Base-by-base conservation (phyloP, 2,113 vertebrate species). In the Empidonax alnorum region DNA sequence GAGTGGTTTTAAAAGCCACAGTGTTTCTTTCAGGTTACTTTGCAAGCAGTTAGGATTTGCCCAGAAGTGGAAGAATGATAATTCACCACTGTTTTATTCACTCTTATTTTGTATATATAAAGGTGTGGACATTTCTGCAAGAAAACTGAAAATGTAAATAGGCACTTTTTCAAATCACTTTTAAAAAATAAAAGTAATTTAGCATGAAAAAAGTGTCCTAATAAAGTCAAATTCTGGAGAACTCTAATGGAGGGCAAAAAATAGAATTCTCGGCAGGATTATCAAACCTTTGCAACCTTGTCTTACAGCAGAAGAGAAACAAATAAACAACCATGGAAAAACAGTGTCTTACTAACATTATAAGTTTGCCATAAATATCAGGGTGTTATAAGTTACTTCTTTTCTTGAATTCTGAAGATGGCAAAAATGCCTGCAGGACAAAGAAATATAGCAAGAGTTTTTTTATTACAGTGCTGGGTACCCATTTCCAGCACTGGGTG, bases 1-100 rank as follows among this genome's bases (percentile, higher is more conserved):
- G 93, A 86, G 94, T 46, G 82, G 12, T 93, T 87, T 88, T 87
- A 91, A 96, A 97, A 91, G 46, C 58, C 58, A 73, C 63, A 84
- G 42, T 42, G 52, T 74, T 86, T 97, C 47, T 96, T 96, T 94
- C 82, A 41, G 14, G 7, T 62, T 73, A n/a, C 33, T 69, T 66
- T 89, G 50, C 42, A 87, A 62, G 74, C 88, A 94, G 86, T 78
- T 94, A 93, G 62, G 79, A 95, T 97, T 96, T 96, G 55, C 77
- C 56, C 66, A 87, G 21, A 94, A 96, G 75, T 77, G 59, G 74
- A 96, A 62, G 56, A 96, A 95, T 82, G 58, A 73, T 91, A 96
- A 84, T 94, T 90, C 84, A 80, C 23, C 35, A 42, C 46, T 59
- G 50, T 92, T 63, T 94, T 94, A 96, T 94, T 62, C 35, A 80